Conservation (phyloP, 2,797 vertebrate species). For the Poecile montanus region DNA sequence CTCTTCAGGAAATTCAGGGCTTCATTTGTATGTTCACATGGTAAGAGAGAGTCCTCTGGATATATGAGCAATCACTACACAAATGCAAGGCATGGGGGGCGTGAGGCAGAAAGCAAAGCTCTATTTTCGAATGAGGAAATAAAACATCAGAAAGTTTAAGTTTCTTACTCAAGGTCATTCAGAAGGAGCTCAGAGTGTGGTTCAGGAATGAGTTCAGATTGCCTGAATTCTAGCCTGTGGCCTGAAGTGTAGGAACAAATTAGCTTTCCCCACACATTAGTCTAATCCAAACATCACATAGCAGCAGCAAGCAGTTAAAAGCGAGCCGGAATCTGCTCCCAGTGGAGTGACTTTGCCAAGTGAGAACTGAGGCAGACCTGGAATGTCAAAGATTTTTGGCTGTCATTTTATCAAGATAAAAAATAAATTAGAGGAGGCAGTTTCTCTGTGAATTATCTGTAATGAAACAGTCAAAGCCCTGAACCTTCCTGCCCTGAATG, state of each 20-base stretch:
- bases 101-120: not conserved
- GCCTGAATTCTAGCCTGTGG: not conserved
- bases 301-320: slow-evolving; percentile 25
- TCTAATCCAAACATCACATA: slow-evolving; percentile 15
- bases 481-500: slow-evolving; percentile 38
- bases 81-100: not conserved
- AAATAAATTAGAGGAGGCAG: slow-evolving; percentile 54
- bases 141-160: not conserved
- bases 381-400: slow-evolving; percentile 41
- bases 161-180: slow-evolving; percentile 8
- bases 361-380: slow-evolving; percentile 7
- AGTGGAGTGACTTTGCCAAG: slow-evolving; percentile 38
- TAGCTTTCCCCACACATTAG: slow-evolving; percentile 7
- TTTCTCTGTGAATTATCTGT: slow-evolving; percentile 57
- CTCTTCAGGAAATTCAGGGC: not conserved
- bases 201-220: slow-evolving; percentile 8
- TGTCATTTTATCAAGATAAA: slow-evolving; percentile 56
- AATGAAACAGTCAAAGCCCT: slow-evolving; percentile 52
- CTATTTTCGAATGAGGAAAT: not conserved
- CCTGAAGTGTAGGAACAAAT: slow-evolving; percentile 16
- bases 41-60: not conserved
- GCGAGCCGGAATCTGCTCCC: slow-evolving; percentile 1
- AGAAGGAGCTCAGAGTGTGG: not conserved
- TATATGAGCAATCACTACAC: not conserved
- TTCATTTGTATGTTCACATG: not conserved